phyloP scores from a whole-genome alignment of 2,888 invertebrate species.

The Trichopoda pennipes region DNA sequence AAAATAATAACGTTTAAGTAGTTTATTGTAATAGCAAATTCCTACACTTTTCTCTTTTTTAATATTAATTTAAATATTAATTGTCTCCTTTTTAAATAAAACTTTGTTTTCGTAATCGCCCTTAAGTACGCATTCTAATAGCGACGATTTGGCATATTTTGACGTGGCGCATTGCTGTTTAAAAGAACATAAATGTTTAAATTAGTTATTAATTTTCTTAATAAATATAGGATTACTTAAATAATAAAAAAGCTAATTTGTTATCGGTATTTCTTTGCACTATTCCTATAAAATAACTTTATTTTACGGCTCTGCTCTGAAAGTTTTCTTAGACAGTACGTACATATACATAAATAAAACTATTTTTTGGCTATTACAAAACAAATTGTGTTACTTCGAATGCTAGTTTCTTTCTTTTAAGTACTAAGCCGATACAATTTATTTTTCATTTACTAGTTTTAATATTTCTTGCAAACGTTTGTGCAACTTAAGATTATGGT shows the following conservation, averaged over 20 bases:
- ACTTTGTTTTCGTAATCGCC: slow-evolving; percentile 29
- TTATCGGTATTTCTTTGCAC: too few species aligned
- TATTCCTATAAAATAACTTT: too few species aligned
- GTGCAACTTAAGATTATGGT: too few species aligned
- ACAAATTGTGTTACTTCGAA: too few species aligned
- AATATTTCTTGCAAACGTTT: too few species aligned
- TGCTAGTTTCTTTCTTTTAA: too few species aligned
- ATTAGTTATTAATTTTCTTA: slow-evolving; percentile 57
- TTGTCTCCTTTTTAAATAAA: slow-evolving; percentile 36
- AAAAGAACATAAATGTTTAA: slow-evolving; percentile 71
- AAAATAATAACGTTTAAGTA: slow-evolving; percentile 9
- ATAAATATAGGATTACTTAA: slow-evolving; percentile 37
- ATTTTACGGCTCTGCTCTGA: too few species aligned
- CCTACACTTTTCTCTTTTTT: slow-evolving; percentile 38
- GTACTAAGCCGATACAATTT: too few species aligned
- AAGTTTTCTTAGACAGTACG: too few species aligned
- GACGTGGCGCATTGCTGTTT: slow-evolving; percentile 78
- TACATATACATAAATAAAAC: too few species aligned
- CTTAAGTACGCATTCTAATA: slow-evolving; percentile 73
- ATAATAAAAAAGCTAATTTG: neutral
- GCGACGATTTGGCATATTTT: slow-evolving; percentile 79
- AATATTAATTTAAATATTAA: slow-evolving; percentile 1
- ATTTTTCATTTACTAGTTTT: too few species aligned
- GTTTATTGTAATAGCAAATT: slow-evolving; percentile 14
- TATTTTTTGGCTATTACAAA: too few species aligned